These are phyloP conservation scores for Orussus abietinus DNA, from an alignment of 1,140 invertebrate genomes.

Conservation along the genomic window DNA sequence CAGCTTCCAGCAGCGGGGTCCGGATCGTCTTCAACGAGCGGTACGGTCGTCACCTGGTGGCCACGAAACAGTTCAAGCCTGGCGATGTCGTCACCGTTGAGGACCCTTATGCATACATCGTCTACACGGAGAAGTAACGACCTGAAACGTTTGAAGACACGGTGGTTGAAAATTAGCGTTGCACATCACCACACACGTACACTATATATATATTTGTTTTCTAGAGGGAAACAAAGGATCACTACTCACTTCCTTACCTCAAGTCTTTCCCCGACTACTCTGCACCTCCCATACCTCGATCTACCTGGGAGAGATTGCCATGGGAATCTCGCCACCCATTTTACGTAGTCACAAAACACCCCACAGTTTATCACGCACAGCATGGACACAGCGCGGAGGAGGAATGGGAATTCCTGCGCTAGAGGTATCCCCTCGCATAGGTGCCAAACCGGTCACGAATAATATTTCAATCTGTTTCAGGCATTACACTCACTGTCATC, in stretches of 20 bases:
- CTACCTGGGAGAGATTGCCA: no score
- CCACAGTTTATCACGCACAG: no score
- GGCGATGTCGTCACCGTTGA: conserved; percentile 80
- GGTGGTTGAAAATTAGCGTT: background rate
- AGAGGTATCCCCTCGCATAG: conserved; percentile 23
- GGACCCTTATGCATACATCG: conserved; percentile 69
- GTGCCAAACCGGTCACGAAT: background rate
- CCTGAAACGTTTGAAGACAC: conserved; percentile 2
- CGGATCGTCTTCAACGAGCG: conserved; percentile 57
- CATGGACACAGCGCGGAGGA: no score
- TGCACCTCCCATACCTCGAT: no score
- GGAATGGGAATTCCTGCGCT: no score
- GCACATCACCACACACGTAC: no score
- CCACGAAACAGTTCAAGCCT: conserved; percentile 62
- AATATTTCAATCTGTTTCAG: conserved; percentile 33
- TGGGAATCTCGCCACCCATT: no score
- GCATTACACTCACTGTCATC: conserved; percentile 67
- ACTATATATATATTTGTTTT: no score
- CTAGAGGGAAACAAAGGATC: no score
- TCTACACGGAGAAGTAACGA: conserved; percentile 61
- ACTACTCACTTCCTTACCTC: no score
- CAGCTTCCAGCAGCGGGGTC: conserved; percentile 59
- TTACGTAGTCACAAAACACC: no score
- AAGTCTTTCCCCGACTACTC: no score
- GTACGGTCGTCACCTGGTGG: conserved; percentile 65